Evolutionary conservation across 2,888 invertebrate species (phyloP), one percentile per base, ranked within the genome.

Genomic region (Caenorhabditis wallacei): DNA sequence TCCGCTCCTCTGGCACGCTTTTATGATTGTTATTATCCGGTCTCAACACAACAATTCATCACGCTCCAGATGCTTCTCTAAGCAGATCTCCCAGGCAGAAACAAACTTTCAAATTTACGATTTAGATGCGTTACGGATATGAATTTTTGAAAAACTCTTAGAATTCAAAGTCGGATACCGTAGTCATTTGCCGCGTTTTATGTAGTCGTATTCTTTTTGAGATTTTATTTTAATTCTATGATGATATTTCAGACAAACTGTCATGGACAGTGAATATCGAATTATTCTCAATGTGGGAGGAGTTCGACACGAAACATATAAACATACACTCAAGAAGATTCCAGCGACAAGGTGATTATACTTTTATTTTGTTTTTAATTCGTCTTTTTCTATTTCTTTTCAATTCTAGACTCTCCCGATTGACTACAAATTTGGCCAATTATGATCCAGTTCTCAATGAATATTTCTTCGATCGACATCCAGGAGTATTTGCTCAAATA

Each of bases 361-460:
- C 30, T 57, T 20, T 22, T 30, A 16, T 46, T 22, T 61, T 20
- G 48, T 57, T 56, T 46, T n/a, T 57, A 20, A 46, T 18, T 18
- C 26, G 35, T 35, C 1, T 26, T 37, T 35, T 51, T 66, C 18
- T 51, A 69, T 56, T 70, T 57, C 16, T 30, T 30, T 3, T n/a
- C n/a, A n/a, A n/a, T 48, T 88, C 46, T 63, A 88, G 85, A 69
- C 72, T 87, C 46, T 87, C 85, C 37, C 94, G 96, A 79, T 94
- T 96, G 87, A 95, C 95, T 16, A 98, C 99, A 93, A 97, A 97
- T 57, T 94, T 98, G 91, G 98, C 97, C 92, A 99, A 98, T 94
- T 99, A 99, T 94, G 99, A 99, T 94, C 97, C 98, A 64, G 96
- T 98, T 92, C 95, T 98, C 92, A 98, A 99, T 93, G 99, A 99